phyloP scores from a whole-genome alignment of 2,113 vertebrate genomes.

The Heterotilapia buettikoferi region DNA sequence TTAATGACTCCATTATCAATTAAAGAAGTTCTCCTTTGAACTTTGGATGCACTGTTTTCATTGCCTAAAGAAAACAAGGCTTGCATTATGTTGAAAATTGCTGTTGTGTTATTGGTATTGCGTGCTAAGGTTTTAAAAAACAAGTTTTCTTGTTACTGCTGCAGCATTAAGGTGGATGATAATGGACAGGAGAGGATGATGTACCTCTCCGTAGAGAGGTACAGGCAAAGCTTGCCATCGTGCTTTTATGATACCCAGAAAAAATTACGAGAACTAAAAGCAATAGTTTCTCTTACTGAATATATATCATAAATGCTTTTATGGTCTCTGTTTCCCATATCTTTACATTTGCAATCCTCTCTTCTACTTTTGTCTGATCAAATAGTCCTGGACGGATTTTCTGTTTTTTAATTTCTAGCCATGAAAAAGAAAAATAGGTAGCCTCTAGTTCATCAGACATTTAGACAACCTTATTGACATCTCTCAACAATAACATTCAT shows the following conservation, averaged over 20 bases:
- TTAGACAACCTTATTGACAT: not conserved
- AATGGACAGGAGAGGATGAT: not conserved
- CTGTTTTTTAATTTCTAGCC: not conserved
- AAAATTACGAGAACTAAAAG: not conserved
- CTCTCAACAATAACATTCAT: not conserved
- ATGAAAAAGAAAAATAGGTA: not conserved
- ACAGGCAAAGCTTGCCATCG: not conserved
- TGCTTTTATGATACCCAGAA: not conserved
- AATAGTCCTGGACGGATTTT: not conserved
- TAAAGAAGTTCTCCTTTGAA: slow-evolving; percentile 16
- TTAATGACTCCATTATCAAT: slow-evolving; percentile 33
- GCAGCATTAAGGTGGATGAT: not conserved
- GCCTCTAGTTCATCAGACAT: not conserved
- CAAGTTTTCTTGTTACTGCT: not conserved
- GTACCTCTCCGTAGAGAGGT: not conserved
- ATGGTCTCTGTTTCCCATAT: not conserved
- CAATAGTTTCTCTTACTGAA: not conserved
- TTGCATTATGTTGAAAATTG: not conserved
- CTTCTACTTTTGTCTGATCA: not conserved
- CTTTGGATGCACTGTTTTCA: slow-evolving; percentile 5
- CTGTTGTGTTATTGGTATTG: not conserved
- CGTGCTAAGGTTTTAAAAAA: not conserved
- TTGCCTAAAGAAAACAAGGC: not conserved
- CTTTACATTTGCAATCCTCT: not conserved
- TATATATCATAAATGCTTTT: not conserved